These are phyloP conservation scores for Takifugu bimaculatus DNA, from an alignment of 2,113 vertebrate species.

Conservation along the genomic window DNA sequence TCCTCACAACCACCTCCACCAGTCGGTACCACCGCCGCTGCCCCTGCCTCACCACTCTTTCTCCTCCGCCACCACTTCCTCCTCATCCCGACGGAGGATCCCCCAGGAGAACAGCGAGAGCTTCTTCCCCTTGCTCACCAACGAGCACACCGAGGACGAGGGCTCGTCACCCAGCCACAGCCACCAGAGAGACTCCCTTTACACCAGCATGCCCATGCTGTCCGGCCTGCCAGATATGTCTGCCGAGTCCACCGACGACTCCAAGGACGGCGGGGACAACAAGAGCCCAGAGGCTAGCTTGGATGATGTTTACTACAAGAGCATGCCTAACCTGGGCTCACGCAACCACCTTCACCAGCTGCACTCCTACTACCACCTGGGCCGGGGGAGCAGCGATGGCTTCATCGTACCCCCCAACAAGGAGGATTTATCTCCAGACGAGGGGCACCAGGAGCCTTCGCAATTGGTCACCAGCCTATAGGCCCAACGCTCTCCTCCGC, in stretches of 20 bases:
- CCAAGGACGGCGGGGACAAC: slow-evolving; percentile 56
- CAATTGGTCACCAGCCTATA: slow-evolving; percentile 99
- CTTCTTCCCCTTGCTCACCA: slow-evolving; percentile 92
- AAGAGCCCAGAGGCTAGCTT: slow-evolving; percentile 64
- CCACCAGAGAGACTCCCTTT: slow-evolving; percentile 89
- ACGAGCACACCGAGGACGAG: slow-evolving; percentile 87
- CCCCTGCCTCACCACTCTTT: slow-evolving; percentile 77
- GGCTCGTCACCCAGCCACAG: slow-evolving; percentile 76
- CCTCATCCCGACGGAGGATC: slow-evolving; percentile 82
- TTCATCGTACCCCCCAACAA: slow-evolving; percentile 91
- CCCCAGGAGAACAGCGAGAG: slow-evolving; percentile 96
- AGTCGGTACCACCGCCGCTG: slow-evolving; percentile 76
- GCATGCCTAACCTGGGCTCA: slow-evolving; percentile 97
- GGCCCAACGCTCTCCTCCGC: slow-evolving; percentile 45
- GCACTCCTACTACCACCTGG: slow-evolving; percentile 95
- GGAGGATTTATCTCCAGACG: slow-evolving; percentile 84
- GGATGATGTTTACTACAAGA: slow-evolving; percentile 97
- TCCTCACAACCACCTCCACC: slow-evolving; percentile 69
- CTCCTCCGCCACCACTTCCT: slow-evolving; percentile 54
- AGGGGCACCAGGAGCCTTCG: slow-evolving; percentile 81
- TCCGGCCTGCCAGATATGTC: slow-evolving; percentile 75
- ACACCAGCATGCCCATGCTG: slow-evolving; percentile 92
- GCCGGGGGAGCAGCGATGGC: slow-evolving; percentile 94
- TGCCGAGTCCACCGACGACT: slow-evolving; percentile 59
- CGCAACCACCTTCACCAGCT: slow-evolving; percentile 91